phyloP scores from a whole-genome alignment of 1,140 invertebrate species.

The Leptinotarsa undecemlineata region DNA sequence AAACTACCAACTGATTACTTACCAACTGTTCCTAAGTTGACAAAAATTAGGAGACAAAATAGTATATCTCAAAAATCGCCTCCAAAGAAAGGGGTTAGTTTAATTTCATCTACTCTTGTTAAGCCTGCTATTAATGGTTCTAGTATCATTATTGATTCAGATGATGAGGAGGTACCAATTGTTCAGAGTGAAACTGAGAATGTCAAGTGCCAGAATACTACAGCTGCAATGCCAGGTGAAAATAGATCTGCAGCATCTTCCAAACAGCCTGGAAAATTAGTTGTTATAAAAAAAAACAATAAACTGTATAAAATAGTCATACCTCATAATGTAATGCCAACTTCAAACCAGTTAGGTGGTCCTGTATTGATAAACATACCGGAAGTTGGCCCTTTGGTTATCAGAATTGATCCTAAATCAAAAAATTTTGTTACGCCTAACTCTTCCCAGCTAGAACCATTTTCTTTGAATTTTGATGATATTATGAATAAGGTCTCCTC shows the following conservation, averaged over 20 bases:
- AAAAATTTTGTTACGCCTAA: not conserved
- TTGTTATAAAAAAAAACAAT: conserved; percentile 10
- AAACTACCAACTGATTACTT: not conserved
- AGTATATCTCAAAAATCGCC: not conserved
- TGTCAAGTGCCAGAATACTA: not conserved
- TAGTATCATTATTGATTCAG: not conserved
- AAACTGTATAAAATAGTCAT: conserved; percentile 16
- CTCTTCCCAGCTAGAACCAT: not conserved
- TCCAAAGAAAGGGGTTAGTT: not conserved
- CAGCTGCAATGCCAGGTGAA: not conserved
- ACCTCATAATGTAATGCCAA: conserved; percentile 18
- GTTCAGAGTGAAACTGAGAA: not conserved
- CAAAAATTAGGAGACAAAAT: not conserved
- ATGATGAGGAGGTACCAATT: not conserved
- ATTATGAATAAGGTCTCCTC: not conserved
- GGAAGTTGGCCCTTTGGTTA: conserved; percentile 16
- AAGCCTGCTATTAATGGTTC: not conserved
- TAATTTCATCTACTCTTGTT: not conserved
- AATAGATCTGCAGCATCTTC: not conserved
- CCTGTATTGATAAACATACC: conserved; percentile 24
- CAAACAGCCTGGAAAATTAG: conserved; percentile 2
- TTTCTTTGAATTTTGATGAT: conserved; percentile 17
- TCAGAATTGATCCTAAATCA: conserved; percentile 13
- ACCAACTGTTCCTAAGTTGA: not conserved
- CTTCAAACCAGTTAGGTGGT: not conserved